Conservation (phyloP, 2,113 vertebrate species). For the Condylura cristata region DNA sequence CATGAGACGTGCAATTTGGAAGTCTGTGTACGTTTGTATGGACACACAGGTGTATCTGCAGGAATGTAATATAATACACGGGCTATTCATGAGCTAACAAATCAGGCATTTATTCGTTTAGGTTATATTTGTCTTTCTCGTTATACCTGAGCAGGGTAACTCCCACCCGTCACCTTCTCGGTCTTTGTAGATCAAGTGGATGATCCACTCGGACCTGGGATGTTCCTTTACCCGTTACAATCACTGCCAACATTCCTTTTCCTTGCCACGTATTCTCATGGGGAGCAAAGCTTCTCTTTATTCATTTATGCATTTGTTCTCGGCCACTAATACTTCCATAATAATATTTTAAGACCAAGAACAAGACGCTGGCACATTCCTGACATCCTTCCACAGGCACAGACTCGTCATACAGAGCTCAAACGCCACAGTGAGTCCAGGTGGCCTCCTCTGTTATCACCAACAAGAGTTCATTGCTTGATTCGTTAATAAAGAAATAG, state of each 20-base stretch:
- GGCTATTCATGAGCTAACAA: no score
- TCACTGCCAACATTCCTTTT: background rate
- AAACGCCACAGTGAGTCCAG: background rate
- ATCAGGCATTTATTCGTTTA: background rate
- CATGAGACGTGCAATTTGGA: no score
- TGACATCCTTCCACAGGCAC: background rate
- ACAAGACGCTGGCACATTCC: background rate
- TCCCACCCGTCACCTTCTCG: no score
- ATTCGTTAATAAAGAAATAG: background rate
- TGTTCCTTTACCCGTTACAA: background rate
- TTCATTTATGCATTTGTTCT: background rate
- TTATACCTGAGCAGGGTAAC: background rate
- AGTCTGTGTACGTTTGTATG: no score
- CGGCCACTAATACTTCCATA: background rate
- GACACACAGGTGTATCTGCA: no score
- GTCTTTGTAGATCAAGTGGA: background rate
- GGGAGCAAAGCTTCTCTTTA: background rate
- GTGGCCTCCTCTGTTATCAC: background rate
- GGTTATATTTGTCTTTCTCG: background rate
- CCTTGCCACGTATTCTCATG: background rate
- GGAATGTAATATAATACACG: no score
- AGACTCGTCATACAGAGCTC: background rate
- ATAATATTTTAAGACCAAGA: background rate
- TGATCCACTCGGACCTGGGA: no score
- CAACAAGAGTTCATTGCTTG: background rate